A percentile compares a stretch with the other conserved stretches of the same genome.
phyloP scores from a whole-genome alignment of 2,113 vertebrate genomes.

The Phrynosoma blainvillii region DNA sequence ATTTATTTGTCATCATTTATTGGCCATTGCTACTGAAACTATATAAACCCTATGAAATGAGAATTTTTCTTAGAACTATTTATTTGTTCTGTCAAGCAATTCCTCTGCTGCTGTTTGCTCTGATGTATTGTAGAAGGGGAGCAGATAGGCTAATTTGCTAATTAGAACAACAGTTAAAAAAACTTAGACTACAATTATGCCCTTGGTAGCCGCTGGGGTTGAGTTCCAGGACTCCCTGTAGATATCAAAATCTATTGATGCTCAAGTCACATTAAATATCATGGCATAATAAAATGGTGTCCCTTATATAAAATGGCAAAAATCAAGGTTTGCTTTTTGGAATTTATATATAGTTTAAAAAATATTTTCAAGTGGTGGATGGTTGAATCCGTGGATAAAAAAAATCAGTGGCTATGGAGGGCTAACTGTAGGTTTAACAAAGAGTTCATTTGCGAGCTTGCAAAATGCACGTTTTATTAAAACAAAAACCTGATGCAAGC shows the following conservation, averaged over 20 bases:
- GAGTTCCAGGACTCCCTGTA: too few relatives aligned
- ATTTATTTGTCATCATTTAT: neutral
- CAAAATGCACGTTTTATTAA: constrained; percentile 17
- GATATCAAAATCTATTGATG: too few relatives aligned
- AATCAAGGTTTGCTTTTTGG: too few relatives aligned
- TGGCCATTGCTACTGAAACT: neutral
- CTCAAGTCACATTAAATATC: too few relatives aligned
- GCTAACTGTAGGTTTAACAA: neutral
- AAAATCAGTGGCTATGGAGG: too few relatives aligned
- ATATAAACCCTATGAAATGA: neutral
- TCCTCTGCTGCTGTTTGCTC: neutral
- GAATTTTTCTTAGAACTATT: constrained; percentile 20
- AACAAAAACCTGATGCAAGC: neutral
- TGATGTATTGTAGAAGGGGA: neutral
- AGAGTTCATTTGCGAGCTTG: neutral
- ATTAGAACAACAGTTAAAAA: constrained; percentile 20
- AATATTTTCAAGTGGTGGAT: too few relatives aligned
- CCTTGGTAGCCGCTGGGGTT: too few relatives aligned
- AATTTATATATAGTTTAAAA: too few relatives aligned
- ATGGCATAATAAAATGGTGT: too few relatives aligned
- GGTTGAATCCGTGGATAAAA: too few relatives aligned
- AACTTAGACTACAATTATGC: neutral
- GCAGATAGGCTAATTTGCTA: constrained; percentile 16
- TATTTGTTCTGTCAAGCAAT: constrained; percentile 34
- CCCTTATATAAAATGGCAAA: too few relatives aligned